These are phyloP conservation scores for Enteromius argenteus DNA, from an alignment of 2,797 vertebrate species.

Conservation along the genomic window DNA sequence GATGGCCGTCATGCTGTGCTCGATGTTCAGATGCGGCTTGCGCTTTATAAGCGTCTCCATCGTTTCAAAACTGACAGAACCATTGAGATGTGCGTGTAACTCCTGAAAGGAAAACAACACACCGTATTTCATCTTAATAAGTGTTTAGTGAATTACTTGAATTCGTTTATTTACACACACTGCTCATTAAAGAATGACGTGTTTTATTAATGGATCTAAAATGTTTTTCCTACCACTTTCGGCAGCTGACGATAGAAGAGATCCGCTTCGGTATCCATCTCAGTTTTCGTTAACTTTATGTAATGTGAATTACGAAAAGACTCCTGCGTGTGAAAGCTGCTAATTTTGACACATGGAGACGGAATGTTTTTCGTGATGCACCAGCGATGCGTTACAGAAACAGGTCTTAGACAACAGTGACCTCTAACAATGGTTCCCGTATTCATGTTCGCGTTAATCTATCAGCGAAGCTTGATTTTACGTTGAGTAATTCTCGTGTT, in stretches of 20 bases:
- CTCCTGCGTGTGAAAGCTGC: background rate
- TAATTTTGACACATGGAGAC: background rate
- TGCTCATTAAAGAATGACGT: background rate
- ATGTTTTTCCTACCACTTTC: slow-evolving; percentile 76
- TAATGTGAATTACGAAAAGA: background rate
- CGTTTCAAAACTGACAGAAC: slow-evolving; percentile 89
- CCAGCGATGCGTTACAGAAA: slow-evolving; percentile 68
- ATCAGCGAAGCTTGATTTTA: background rate
- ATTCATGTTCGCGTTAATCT: background rate
- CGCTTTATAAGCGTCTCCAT: slow-evolving; percentile 88
- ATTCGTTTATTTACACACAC: background rate
- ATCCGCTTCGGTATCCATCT: slow-evolving; percentile 73
- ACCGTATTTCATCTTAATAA: background rate
- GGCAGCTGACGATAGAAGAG: slow-evolving; percentile 77
- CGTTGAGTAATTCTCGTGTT: background rate
- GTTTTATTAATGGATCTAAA: background rate
- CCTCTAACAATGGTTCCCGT: slow-evolving; percentile 54
- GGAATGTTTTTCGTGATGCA: slow-evolving; percentile 51
- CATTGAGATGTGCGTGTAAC: slow-evolving; percentile 96
- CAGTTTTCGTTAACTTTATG: background rate
- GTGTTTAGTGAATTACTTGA: background rate
- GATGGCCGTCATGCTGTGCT: slow-evolving; percentile 88
- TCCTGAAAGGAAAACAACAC: slow-evolving; percentile 78
- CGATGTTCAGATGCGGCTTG: slow-evolving; percentile 88
- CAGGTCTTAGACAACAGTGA: background rate